A percentile compares a stretch with the other conserved stretches of the same genome.
Conservation (phyloP, 2,888 invertebrate species). For the Melipona beecheii region DNA sequence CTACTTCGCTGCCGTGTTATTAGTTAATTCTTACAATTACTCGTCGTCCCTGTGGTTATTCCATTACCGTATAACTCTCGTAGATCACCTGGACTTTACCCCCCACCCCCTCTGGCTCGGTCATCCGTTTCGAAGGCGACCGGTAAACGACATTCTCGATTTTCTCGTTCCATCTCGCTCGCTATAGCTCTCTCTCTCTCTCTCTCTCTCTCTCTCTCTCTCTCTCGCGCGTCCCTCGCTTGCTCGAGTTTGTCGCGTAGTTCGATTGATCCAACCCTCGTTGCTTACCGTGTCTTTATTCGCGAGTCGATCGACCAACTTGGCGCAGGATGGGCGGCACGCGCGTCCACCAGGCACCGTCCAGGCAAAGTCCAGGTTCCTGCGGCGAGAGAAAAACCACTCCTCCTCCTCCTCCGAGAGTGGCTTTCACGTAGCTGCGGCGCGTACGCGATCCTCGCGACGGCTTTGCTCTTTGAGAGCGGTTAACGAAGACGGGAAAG, state of each 20-base stretch:
- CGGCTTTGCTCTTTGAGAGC: constrained; percentile 15
- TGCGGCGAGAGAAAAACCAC: neutral
- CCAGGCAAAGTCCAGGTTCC: neutral
- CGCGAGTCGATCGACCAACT: neutral
- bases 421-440: neutral
- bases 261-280: neutral
- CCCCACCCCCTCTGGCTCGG: neutral
- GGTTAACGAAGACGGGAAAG: constrained; percentile 57
- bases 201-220: no score
- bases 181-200: neutral
- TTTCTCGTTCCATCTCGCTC: neutral
- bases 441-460: neutral
- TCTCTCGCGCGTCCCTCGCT: no score
- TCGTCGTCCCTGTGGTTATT: constrained; percentile 83
- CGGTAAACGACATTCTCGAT: constrained; percentile 52
- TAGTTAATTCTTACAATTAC: constrained; percentile 84
- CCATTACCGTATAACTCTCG: constrained; percentile 80
- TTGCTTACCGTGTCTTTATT: neutral
- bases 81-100: constrained; percentile 72
- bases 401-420: no score
- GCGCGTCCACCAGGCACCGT: no score
- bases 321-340: neutral
- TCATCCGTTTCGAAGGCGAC: constrained; percentile 17
- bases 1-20: constrained; percentile 81
- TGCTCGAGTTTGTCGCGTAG: constrained; percentile 5